phyloP scores from a whole-genome alignment of 2,797 vertebrate species.

The Spinibarbus caldwelli region DNA sequence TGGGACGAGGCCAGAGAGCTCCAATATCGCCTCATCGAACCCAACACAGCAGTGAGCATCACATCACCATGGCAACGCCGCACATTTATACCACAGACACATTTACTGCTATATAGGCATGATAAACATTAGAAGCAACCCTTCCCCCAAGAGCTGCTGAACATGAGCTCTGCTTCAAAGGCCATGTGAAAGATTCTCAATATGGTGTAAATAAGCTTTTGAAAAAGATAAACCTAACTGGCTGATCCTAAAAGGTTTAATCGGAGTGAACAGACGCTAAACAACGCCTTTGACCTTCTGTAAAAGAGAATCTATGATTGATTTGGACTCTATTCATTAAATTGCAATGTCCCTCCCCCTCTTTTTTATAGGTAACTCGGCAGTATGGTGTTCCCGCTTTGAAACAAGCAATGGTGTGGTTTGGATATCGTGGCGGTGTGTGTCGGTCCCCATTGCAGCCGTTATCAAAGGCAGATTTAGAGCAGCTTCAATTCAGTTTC shows the following conservation, averaged over 20 bases:
- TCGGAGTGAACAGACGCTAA: neutral
- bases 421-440: slow-evolving; percentile 88
- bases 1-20: slow-evolving; percentile 87
- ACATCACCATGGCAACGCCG: slow-evolving; percentile 19
- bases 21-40: slow-evolving; percentile 91
- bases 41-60: slow-evolving; percentile 87
- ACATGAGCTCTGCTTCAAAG: slow-evolving; percentile 36
- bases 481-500: slow-evolving; percentile 81
- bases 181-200: slow-evolving; percentile 1
- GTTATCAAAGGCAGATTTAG: slow-evolving; percentile 76
- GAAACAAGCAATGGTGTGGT: slow-evolving; percentile 96
- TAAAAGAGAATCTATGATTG: neutral
- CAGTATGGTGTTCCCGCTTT: slow-evolving; percentile 88
- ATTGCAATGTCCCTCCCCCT: slow-evolving; percentile 1
- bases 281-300: neutral
- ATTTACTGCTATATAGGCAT: slow-evolving; percentile 30
- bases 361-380: slow-evolving; percentile 85
- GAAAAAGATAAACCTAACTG: neutral
- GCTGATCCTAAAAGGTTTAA: neutral
- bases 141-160: slow-evolving; percentile 36
- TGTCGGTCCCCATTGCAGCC: slow-evolving; percentile 86
- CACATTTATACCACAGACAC: slow-evolving; percentile 18
- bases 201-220: neutral
- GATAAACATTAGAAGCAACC: slow-evolving; percentile 29
- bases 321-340: neutral